Percentiles rank a stretch among this genome's conserved stretches.
Conservation (phyloP, 2,888 invertebrate species). For the Pammene fasciana region DNA sequence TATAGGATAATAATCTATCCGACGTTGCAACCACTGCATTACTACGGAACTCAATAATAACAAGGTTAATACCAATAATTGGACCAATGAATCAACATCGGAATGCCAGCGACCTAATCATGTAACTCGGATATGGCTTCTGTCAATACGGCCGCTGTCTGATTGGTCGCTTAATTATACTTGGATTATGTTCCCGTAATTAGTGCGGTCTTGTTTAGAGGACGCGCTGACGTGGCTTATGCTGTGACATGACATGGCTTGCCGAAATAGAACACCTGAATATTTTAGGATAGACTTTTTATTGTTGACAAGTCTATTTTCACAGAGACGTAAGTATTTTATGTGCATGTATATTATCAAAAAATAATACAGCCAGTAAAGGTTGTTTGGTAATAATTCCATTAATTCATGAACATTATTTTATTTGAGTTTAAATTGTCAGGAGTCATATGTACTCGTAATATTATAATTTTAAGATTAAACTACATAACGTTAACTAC, state of each 20-base stretch:
- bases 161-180: conserved; percentile 65
- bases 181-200: conserved; percentile 67
- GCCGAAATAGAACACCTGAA: conserved; percentile 9
- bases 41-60: conserved; percentile 32
- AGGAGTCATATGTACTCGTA: no score
- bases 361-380: no score
- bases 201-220: conserved; percentile 57
- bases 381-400: no score
- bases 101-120: conserved; percentile 57
- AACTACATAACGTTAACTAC: no score
- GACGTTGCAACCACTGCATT: conserved; percentile 11
- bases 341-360: no score
- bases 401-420: no score
- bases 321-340: no score
- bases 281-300: conserved; percentile 3
- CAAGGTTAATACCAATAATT: conserved; percentile 49
- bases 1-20: neutral
- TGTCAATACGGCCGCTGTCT: conserved; percentile 54
- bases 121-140: conserved; percentile 52
- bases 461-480: no score
- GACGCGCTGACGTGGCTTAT: conserved; percentile 35
- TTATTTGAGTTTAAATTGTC: no score
- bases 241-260: conserved; percentile 41
- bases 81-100: conserved; percentile 56
- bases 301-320: neutral